Base-by-base conservation (phyloP, 2,797 vertebrate species). In the Botia kubotai region DNA sequence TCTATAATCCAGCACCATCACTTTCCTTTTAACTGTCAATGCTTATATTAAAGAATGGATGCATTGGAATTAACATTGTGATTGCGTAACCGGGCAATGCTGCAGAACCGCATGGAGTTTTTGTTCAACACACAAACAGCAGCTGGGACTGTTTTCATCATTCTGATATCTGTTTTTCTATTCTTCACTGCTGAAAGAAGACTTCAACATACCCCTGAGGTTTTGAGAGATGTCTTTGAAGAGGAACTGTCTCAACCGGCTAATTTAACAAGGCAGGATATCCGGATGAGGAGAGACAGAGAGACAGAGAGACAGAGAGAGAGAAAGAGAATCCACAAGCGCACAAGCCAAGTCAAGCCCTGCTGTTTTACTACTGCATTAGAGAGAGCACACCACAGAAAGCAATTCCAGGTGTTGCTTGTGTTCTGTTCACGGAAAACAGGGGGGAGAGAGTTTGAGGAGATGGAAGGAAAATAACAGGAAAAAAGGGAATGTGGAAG, bases 331-430 rank as follows among this genome's bases (percentile, higher is more conserved):
- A 14, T 72, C 62, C 62, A 77, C 33, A 46, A 75, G 73, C 0
- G 8, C 29, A 75, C 19, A 69, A 66, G 66, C 62, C 57, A 72
- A 43, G 43, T 82, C 76, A 71, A 43, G 70, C n/a, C 46, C 57
- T 29, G 46, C 76, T 13, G 46, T 43, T 73, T 71, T 43, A 78
- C 26, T 71, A 68, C 70, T 74, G 82, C 82, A 72, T 50, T 26
- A 69, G 53, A 39, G 39, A 39, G 62, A 77, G 72, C 66, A 69
- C 66, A 66, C 66, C 8, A 80, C 81, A 75, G 79, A 81, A 81
- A 84, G 48, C 70, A 53, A 46, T 77, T 62, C 83, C 82, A 83
- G 82, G 84, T 80, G 78, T 87, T 71, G 62, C 75, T 72, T 39
- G 19, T 58, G 57, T 52, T 50, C 23, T 1, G 14, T 55, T 77